These are phyloP conservation scores for Neoitamus cyanurus DNA, from an alignment of 2,888 invertebrate genomes.

Conservation along the genomic window DNA sequence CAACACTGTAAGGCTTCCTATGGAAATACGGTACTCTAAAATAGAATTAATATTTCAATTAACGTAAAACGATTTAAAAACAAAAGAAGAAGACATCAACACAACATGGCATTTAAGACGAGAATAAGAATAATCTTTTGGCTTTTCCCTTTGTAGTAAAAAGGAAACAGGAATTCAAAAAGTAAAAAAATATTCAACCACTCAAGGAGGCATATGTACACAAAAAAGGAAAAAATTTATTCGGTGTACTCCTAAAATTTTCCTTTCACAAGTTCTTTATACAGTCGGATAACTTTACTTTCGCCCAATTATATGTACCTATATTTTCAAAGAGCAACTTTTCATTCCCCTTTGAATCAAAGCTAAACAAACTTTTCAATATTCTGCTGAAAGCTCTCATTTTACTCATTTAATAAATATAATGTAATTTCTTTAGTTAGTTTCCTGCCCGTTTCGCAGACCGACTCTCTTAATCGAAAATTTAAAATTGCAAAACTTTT, in stretches of 20 bases:
- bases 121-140: too few relatives aligned
- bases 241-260: neutral
- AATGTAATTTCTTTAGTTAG: neutral
- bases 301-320: neutral
- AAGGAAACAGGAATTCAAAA: too few relatives aligned
- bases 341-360: neutral
- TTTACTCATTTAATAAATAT: neutral
- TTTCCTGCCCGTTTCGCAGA: neutral
- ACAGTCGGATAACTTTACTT: neutral
- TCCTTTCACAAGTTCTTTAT: neutral
- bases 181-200: too few relatives aligned
- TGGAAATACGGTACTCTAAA: too few relatives aligned
- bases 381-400: neutral
- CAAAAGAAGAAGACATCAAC: too few relatives aligned
- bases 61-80: too few relatives aligned
- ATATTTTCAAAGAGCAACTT: neutral
- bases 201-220: neutral
- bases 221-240: neutral
- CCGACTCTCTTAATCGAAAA: neutral
- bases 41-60: too few relatives aligned
- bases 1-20: too few relatives aligned
- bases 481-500: slow-evolving; percentile 1
- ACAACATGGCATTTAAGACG: too few relatives aligned
- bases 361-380: neutral
- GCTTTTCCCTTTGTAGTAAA: too few relatives aligned